Percentiles rank a stretch among this genome's conserved stretches.
Evolutionary conservation across 2,797 vertebrate species (phyloP).

Genomic region (Enteromius radiatus): DNA sequence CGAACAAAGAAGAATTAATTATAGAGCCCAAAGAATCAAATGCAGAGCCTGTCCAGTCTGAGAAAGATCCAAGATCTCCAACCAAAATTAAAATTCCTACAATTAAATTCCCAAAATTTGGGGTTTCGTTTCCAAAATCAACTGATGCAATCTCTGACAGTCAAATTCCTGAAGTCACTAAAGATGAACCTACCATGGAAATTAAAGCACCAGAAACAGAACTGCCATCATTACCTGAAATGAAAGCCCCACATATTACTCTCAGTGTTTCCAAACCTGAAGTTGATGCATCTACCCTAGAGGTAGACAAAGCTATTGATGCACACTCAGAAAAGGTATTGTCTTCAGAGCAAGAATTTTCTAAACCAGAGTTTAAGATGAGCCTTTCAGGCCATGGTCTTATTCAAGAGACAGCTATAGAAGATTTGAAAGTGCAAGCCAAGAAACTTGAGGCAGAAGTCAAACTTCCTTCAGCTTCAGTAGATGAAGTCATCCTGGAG

Average conservation of each 20-base stretch:
- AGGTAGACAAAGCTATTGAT: constrained; percentile 8
- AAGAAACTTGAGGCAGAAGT: constrained; percentile 15
- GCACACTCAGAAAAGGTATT: not conserved
- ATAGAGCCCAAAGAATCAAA: constrained; percentile 23
- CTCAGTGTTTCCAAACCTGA: constrained; percentile 21
- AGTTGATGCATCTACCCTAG: not conserved
- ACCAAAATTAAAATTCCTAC: constrained; percentile 60
- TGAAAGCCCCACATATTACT: not conserved
- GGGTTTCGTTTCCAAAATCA: constrained; percentile 41
- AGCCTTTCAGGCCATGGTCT: constrained; percentile 22
- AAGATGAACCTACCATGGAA: constrained; percentile 27
- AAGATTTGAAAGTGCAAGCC: constrained; percentile 6
- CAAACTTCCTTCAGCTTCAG: constrained; percentile 17
- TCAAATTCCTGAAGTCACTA: not conserved
- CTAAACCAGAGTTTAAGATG: constrained; percentile 21
- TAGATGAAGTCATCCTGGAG: not conserved
- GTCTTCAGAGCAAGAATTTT: not conserved
- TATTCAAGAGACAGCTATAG: constrained; percentile 29
- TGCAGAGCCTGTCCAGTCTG: constrained; percentile 25
- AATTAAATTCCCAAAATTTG: constrained; percentile 62
- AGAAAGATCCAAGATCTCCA: constrained; percentile 47
- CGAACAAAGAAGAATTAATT: constrained; percentile 4
- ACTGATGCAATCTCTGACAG: constrained; percentile 2
- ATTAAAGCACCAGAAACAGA: fast-evolving
- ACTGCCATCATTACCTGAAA: constrained; percentile 62